Conservation (phyloP, 2,797 vertebrate genomes). For the Ficedula albicollis region DNA sequence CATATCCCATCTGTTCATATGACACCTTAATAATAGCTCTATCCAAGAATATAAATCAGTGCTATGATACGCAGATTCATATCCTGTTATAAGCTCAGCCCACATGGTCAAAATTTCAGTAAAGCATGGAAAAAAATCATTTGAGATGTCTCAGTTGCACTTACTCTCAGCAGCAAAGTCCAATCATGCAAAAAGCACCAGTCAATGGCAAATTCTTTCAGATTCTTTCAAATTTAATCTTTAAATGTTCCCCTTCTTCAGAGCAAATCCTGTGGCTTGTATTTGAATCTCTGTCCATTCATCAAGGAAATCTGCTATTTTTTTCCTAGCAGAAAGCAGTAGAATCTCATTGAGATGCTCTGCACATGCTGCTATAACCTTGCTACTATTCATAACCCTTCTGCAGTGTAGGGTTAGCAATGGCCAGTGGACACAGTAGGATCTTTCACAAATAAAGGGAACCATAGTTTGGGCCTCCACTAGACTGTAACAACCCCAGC, state of each 20-base stretch:
- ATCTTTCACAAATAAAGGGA: not conserved
- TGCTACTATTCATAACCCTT: not conserved
- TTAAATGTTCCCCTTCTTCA: not conserved
- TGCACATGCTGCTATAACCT: not conserved
- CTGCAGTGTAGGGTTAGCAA: not conserved
- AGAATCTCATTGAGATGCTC: not conserved
- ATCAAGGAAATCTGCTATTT: not conserved
- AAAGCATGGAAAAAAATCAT: not conserved
- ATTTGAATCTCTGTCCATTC: not conserved
- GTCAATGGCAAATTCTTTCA: not conserved
- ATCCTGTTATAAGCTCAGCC: conserved; percentile 81
- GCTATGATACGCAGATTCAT: conserved; percentile 62
- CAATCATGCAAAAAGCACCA: not conserved
- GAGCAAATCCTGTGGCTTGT: not conserved
- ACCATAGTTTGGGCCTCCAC: not conserved
- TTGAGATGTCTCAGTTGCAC: not conserved
- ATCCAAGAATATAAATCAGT: conserved; percentile 61
- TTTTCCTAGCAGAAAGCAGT: not conserved
- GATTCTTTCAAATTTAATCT: not conserved
- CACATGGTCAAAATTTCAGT: conserved; percentile 67
- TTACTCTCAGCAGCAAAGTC: not conserved
- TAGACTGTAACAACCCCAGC: not conserved
- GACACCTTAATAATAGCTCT: conserved; percentile 71
- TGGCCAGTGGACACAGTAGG: not conserved
- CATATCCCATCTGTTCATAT: conserved; percentile 68